Conservation (phyloP, 1,140 invertebrate genomes). For the Uloborus diversus region DNA sequence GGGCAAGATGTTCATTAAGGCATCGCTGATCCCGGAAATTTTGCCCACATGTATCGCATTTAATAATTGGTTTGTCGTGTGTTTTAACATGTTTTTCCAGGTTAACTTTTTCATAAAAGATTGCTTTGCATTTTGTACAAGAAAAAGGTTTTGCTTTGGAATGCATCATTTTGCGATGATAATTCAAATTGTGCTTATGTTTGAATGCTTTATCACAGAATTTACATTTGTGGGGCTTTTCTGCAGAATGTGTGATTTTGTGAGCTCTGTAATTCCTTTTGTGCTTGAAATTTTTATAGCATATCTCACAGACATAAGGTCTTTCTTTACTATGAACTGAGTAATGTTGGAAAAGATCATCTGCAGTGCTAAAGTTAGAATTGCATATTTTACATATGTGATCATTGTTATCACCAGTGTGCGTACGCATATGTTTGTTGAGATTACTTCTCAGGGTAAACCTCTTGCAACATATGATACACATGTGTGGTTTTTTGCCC, state of each 20-base stretch:
- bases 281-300: conserved; percentile 35
- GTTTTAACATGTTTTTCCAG: too few species aligned
- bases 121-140: too few species aligned
- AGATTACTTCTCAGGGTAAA: not conserved
- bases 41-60: too few species aligned
- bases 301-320: conserved; percentile 46
- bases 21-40: too few species aligned
- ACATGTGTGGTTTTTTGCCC: not conserved
- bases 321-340: conserved; percentile 48
- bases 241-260: not conserved
- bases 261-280: not conserved
- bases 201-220: not conserved
- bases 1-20: too few species aligned
- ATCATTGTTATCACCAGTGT: not conserved
- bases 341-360: not conserved
- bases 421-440: not conserved
- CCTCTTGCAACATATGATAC: not conserved
- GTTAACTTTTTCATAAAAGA: too few species aligned
- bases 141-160: too few species aligned
- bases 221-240: not conserved
- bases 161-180: too few species aligned
- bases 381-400: not conserved
- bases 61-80: too few species aligned
- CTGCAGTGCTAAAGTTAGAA: not conserved
- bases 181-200: not conserved